Conservation (phyloP, 2,113 vertebrate species). For the Columba janthina region DNA sequence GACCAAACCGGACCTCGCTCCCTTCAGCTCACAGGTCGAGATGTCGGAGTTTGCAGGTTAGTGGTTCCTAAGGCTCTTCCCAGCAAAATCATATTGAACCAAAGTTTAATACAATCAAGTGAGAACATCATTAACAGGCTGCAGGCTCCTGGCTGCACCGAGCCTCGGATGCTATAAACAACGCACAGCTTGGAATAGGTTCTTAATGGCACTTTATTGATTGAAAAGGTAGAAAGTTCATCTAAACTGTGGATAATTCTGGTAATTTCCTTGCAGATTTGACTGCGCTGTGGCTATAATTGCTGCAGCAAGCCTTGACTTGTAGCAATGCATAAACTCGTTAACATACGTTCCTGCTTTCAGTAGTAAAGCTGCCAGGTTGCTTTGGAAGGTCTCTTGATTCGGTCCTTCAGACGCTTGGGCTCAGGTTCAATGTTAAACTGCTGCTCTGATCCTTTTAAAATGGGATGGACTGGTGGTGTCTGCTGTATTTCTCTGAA, state of each 20-base stretch:
- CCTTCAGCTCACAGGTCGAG: not conserved
- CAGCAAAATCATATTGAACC: not conserved
- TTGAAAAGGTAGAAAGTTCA: not conserved
- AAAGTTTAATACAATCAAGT: not conserved
- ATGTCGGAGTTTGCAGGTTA: not conserved
- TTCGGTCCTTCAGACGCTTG: not conserved
- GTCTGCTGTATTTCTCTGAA: not conserved
- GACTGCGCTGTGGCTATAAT: not conserved
- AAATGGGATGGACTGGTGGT: fast-evolving
- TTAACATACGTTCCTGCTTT: not conserved
- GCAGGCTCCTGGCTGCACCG: not conserved
- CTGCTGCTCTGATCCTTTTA: not conserved
- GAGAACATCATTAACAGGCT: not conserved
- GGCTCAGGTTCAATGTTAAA: not conserved
- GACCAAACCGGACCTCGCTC: not conserved
- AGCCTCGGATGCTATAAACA: not conserved
- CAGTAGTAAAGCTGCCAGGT: not conserved
- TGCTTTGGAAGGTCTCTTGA: not conserved
- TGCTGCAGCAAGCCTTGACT: not conserved
- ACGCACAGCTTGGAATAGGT: not conserved
- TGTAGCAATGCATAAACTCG: not conserved
- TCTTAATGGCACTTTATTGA: not conserved
- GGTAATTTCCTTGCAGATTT: not conserved
- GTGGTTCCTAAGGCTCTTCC: not conserved
- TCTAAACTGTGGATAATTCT: not conserved